A percentile compares a stretch with the other conserved stretches of the same genome.
These are phyloP conservation scores for Plebejus anna DNA, from an alignment of 2,888 invertebrate species.

Conservation along the genomic window DNA sequence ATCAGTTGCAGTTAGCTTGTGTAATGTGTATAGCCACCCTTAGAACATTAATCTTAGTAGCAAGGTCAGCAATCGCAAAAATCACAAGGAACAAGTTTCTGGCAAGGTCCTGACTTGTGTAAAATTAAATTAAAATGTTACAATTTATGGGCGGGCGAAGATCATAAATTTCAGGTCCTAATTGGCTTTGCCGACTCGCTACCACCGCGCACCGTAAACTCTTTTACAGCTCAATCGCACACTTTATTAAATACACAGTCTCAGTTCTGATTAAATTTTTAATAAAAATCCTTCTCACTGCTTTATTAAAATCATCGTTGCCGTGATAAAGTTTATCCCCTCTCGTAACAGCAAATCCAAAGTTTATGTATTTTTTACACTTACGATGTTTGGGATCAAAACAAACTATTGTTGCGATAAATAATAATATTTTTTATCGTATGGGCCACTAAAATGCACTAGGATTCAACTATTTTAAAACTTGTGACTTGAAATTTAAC, in stretches of 20 bases:
- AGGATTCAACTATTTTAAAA: no score
- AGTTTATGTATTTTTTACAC: neutral
- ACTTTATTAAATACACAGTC: constrained; percentile 39
- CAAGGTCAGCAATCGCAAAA: constrained; percentile 35
- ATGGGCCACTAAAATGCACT: neutral
- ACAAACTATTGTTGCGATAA: neutral
- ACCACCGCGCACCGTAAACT: constrained; percentile 66
- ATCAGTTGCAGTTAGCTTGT: neutral
- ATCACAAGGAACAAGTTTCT: constrained; percentile 45
- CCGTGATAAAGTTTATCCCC: neutral
- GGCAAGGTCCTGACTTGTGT: constrained; percentile 49
- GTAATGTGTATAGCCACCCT: neutral
- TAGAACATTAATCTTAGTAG: constrained; percentile 19
- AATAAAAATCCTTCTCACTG: constrained; percentile 20
- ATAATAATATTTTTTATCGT: neutral
- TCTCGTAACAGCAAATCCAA: neutral
- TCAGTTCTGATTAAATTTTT: constrained; percentile 27
- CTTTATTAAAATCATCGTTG: constrained; percentile 21
- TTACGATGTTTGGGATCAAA: neutral
- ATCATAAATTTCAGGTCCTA: constrained; percentile 71
- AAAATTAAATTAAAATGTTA: constrained; percentile 74
- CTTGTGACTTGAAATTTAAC: neutral
- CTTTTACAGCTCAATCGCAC: constrained; percentile 60
- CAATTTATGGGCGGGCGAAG: constrained; percentile 64
- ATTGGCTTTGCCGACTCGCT: constrained; percentile 66